These are phyloP conservation scores for Eupithecia subfuscata DNA, from an alignment of 2,888 invertebrate species.

Conservation along the genomic window DNA sequence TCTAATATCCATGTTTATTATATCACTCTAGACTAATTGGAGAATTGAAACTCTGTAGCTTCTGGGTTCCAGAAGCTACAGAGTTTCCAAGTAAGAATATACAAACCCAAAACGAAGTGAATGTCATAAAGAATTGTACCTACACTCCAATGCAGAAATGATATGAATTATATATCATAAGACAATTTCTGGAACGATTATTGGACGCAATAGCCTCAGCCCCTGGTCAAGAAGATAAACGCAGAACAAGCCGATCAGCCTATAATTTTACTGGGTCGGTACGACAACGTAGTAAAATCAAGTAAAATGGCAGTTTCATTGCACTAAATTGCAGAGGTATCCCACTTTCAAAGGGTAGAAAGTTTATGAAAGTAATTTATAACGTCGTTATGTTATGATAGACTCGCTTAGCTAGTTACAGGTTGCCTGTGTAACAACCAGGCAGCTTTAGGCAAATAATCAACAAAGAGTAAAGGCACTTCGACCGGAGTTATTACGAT, in stretches of 20 bases:
- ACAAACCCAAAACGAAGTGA: background rate
- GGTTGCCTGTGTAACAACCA: background rate
- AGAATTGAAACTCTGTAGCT: conserved; percentile 14
- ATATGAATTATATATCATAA: conserved; percentile 50
- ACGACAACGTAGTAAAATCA: conserved; percentile 11
- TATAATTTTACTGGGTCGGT: background rate
- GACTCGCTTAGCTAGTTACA: background rate
- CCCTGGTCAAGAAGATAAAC: conserved; percentile 49
- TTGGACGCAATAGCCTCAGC: conserved; percentile 49
- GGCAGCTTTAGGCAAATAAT: background rate
- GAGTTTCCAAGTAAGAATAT: background rate
- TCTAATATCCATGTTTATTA: background rate
- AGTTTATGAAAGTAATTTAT: conserved; percentile 26
- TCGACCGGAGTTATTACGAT: background rate
- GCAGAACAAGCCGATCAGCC: background rate
- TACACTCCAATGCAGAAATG: conserved; percentile 43
- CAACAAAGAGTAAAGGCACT: background rate
- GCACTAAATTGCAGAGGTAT: conserved; percentile 34
- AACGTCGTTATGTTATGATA: conserved; percentile 11
- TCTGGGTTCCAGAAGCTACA: background rate
- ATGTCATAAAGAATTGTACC: background rate
- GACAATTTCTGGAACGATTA: conserved; percentile 55
- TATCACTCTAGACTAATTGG: conserved; percentile 36
- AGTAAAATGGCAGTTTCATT: conserved; percentile 52
- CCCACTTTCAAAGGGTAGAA: conserved; percentile 32